Base-by-base conservation (phyloP, 2,113 vertebrate species). In the Lepus americanus region DNA sequence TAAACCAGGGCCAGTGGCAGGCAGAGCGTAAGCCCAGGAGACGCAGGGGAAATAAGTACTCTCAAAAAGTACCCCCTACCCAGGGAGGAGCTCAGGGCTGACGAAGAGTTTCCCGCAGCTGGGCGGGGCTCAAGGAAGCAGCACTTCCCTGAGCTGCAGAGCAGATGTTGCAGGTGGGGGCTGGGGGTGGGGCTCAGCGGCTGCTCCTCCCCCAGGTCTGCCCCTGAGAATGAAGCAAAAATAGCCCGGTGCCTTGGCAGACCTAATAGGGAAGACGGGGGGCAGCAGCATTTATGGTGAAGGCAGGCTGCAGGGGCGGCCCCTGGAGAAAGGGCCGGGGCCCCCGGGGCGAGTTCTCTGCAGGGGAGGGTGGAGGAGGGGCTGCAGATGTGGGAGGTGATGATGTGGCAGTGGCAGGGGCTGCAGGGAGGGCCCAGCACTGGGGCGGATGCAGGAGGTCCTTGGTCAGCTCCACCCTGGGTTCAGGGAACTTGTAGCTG, bases 211-310 rank as follows among this genome's bases (percentile, higher is more conserved):
- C 33, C 6, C 8, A 84, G 79, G 61, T 81, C 95, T 88, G n/a
- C 69, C 76, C 88, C 55, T 67, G 92, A 92, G 91, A 95, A 93
- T 33, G 85, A 80, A 72, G 76, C 94, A 95, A 97, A 97, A 96
- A 95, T 97, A 96, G 94, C 92, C 27, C 27, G 70, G 55, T 0
- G 94, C 64, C 82, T 94, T 94, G 94, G 94, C 97, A 83, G 92
- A 36, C 95, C 96, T 97, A 92, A 97, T 96, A 97, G 95, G 96
- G 95, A 95, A 95, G 95, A 31, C 27, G 70, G 86, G 93, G 95
- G 94, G 89, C 31, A 0, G 92, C 91, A 84, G 79, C 77, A 29
- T 89, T 95, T 95, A 94, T 92, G 81, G 95, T 86, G 76, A 96
- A 96, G 36, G 82, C 36, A 29, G 69, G 85, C 69, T 86, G 33